These are phyloP conservation scores for Limulus polyphemus DNA, from an alignment of 2,888 invertebrate genomes.

Conservation along the genomic window DNA sequence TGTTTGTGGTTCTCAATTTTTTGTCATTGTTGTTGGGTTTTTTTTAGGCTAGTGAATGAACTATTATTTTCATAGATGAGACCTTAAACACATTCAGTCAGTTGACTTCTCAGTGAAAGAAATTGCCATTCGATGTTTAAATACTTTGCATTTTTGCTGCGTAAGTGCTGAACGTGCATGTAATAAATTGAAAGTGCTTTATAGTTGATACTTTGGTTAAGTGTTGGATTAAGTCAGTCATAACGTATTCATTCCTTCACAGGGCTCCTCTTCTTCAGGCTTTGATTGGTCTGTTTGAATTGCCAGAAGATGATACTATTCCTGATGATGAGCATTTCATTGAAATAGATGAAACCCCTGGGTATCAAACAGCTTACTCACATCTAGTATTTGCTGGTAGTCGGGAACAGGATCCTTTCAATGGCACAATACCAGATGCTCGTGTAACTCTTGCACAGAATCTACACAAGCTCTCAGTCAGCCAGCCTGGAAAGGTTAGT, in stretches of 20 bases:
- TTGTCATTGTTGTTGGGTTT: too few relatives aligned
- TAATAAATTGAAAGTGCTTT: too few relatives aligned
- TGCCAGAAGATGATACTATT: constrained; percentile 63
- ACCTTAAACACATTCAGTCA: too few relatives aligned
- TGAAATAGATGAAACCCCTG: constrained; percentile 71
- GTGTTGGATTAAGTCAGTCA: neutral
- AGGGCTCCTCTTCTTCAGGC: constrained; percentile 49
- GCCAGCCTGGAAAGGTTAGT: constrained; percentile 54
- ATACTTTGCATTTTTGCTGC: too few relatives aligned
- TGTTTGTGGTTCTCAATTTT: too few relatives aligned
- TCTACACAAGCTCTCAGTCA: constrained; percentile 52
- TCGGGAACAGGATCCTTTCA: constrained; percentile 57
- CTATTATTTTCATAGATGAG: too few relatives aligned
- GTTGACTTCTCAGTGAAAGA: too few relatives aligned
- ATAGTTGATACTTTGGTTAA: neutral
- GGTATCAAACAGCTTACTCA: constrained; percentile 76
- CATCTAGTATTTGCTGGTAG: constrained; percentile 74
- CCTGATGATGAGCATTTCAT: constrained; percentile 68
- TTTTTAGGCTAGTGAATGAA: too few relatives aligned
- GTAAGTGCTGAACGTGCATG: too few relatives aligned
- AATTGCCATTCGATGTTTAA: too few relatives aligned
- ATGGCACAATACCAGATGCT: constrained; percentile 56
- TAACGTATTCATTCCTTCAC: constrained; percentile 8
- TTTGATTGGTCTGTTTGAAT: constrained; percentile 72
- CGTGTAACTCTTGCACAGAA: constrained; percentile 61